A percentile compares a stretch with the other conserved stretches of the same genome.
Evolutionary conservation across 2,113 vertebrate genomes (phyloP).

Genomic region (Monarcha castaneiventris): DNA sequence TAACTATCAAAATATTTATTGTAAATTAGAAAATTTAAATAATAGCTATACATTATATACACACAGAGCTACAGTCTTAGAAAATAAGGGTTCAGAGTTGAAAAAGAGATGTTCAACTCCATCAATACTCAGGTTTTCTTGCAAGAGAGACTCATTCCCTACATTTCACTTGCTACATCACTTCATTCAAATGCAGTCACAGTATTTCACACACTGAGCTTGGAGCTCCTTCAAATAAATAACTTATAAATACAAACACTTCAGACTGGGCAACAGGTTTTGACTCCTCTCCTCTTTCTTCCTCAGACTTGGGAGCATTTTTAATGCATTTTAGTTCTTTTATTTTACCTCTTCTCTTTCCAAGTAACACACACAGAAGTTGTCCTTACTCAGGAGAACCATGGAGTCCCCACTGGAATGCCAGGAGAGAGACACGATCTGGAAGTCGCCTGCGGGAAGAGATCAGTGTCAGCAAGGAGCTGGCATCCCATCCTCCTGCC

Average conservation of each 20-base stretch:
- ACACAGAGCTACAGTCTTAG: background rate
- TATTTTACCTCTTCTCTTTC: conserved; percentile 71
- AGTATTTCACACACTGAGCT: background rate
- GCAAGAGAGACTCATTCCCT: background rate
- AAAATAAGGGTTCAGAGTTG: background rate
- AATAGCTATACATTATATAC: conserved; percentile 38
- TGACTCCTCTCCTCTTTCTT: background rate
- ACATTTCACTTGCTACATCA: background rate
- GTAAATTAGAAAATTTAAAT: conserved; percentile 26
- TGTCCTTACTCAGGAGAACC: conserved; percentile 86
- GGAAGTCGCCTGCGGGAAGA: conserved; percentile 80
- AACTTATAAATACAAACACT: conserved; percentile 10
- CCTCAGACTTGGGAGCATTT: background rate
- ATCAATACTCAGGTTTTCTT: background rate
- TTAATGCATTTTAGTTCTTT: background rate
- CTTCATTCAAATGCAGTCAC: background rate
- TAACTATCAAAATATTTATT: conserved; percentile 67
- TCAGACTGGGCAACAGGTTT: background rate
- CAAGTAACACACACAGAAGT: conserved; percentile 91
- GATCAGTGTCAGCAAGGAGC: background rate
- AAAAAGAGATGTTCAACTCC: background rate
- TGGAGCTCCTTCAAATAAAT: background rate
- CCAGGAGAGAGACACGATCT: conserved; percentile 85
- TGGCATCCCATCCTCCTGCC: background rate
- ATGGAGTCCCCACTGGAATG: conserved; percentile 80